These are phyloP conservation scores for Drosophila heteroneura DNA, from an alignment of 2,888 invertebrate genomes.

Conservation along the genomic window DNA sequence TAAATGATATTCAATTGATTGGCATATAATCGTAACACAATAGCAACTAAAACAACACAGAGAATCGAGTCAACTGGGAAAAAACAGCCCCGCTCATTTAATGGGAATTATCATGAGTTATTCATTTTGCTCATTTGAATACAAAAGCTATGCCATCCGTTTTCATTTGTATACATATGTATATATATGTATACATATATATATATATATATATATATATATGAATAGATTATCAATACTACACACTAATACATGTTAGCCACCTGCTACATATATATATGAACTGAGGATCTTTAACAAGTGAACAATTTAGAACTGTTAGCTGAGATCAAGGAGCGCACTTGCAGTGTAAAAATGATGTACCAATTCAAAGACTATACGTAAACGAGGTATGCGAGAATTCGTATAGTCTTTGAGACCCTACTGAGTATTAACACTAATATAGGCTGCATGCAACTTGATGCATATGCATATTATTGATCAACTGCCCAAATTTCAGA, in stretches of 20 bases:
- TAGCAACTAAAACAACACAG: background rate
- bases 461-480: too few relatives aligned
- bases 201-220: background rate
- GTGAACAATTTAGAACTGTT: too few relatives aligned
- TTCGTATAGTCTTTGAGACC: background rate
- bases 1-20: slow-evolving; percentile 16
- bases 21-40: background rate
- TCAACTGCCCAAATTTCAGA: too few relatives aligned
- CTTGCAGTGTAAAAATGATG: background rate
- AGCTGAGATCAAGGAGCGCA: background rate
- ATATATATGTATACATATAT: background rate
- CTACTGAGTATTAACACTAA: background rate
- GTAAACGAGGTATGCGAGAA: background rate
- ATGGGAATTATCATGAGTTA: slow-evolving; percentile 9
- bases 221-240: too few relatives aligned
- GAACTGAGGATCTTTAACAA: too few relatives aligned
- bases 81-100: background rate
- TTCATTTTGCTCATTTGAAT: slow-evolving; percentile 2
- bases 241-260: too few relatives aligned
- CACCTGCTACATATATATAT: too few relatives aligned
- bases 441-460: too few relatives aligned
- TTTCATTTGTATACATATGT: background rate
- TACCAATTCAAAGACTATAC: background rate
- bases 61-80: slow-evolving; percentile 1
- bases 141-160: slow-evolving; percentile 2